phyloP scores from a whole-genome alignment of 1,140 invertebrate genomes.

The Brachionus paranguensis region DNA sequence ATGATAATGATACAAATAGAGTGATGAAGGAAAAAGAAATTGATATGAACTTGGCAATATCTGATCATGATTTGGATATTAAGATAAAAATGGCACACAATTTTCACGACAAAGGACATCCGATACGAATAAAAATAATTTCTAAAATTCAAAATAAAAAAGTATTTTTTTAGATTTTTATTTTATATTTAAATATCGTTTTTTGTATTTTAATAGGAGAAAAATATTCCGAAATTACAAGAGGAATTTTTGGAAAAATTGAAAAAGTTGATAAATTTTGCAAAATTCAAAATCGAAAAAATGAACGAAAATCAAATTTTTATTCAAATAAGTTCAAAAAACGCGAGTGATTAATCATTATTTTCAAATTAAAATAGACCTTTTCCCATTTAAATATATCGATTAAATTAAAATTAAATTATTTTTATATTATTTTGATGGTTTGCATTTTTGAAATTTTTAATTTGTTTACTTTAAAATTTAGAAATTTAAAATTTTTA shows the following conservation, averaged over 20 bases:
- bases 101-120: conserved; percentile 38
- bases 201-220: background rate
- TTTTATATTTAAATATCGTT: background rate
- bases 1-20: background rate
- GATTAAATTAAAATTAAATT: no score
- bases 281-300: conserved; percentile 11
- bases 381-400: no score
- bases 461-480: no score
- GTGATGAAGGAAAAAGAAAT: conserved; percentile 25
- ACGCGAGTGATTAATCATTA: background rate
- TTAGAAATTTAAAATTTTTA: no score
- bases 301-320: conserved; percentile 1
- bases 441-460: no score
- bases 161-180: background rate
- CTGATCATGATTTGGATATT: conserved; percentile 34
- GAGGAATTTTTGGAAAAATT: conserved; percentile 29
- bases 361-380: no score
- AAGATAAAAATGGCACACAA: conserved; percentile 22
- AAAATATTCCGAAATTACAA: conserved; percentile 31
- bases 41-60: conserved; percentile 23
- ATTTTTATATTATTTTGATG: no score
- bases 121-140: conserved; percentile 13
- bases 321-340: conserved; percentile 15
- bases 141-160: conserved; percentile 38
- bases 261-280: background rate